Percentiles rank a stretch among this genome's conserved stretches.
Evolutionary conservation across 2,113 vertebrate species (phyloP).

Genomic region (Paramisgurnus dabryanus): DNA sequence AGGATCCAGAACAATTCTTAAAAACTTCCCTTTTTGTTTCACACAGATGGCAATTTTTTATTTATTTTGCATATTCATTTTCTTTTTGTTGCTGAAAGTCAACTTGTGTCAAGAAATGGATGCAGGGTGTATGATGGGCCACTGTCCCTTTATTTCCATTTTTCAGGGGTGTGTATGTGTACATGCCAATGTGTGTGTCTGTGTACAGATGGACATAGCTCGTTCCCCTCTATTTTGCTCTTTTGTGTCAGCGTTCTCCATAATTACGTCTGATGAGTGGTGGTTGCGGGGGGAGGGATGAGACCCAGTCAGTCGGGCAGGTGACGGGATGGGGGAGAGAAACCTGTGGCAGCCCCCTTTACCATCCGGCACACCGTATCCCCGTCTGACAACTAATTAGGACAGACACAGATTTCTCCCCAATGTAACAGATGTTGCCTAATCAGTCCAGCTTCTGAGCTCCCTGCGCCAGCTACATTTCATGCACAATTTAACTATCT

Average conservation of each 20-base stretch:
- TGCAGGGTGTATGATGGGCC: neutral
- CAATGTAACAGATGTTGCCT: conserved; percentile 99
- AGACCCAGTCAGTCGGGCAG: conserved; percentile 83
- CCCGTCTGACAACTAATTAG: conserved; percentile 99
- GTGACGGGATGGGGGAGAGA: conserved; percentile 91
- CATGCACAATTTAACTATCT: conserved; percentile 99
- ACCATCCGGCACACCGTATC: conserved; percentile 98
- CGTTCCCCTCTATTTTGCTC: conserved; percentile 84
- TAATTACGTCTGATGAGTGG: conserved; percentile 92
- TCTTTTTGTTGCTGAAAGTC: neutral
- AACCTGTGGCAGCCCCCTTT: conserved; percentile 96
- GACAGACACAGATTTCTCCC: conserved; percentile 99
- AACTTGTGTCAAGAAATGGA: neutral
- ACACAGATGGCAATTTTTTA: too few species aligned
- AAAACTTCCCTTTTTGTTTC: too few species aligned
- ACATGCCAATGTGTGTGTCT: conserved; percentile 57
- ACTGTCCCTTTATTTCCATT: conserved; percentile 10
- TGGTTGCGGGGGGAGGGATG: conserved; percentile 74
- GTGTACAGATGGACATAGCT: conserved; percentile 93
- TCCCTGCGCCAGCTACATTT: conserved; percentile 99
- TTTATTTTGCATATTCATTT: neutral
- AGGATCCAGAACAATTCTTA: too few species aligned
- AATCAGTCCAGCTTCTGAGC: conserved; percentile 99
- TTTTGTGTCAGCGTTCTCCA: conserved; percentile 93
- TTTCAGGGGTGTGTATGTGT: conserved; percentile 18